Base-by-base conservation (phyloP, 2,797 vertebrate species). In the Manis javanica region DNA sequence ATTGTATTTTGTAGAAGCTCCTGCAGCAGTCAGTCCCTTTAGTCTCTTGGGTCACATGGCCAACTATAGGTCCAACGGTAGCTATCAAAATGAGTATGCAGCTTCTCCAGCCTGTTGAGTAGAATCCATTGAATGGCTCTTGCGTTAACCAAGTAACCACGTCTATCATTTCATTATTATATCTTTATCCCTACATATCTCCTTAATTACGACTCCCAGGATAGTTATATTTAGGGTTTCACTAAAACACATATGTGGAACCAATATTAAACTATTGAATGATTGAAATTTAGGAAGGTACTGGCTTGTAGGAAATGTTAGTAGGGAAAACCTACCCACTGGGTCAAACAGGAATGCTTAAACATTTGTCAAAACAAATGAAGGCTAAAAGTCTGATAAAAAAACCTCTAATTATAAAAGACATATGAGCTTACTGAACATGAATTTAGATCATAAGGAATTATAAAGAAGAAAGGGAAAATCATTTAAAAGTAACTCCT, bases 391-490 rank as follows among this genome's bases (percentile, higher is more conserved):
- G n/a, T 75, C n/a, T 82, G 15, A 13, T 39, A 1, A 0, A 59
- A 74, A 51, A 26, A 18, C 3, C 79, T 79, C 63, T 82, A 66
- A 53, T 23, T 87, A 2, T 82, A 49, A 94, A 90, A 84, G n/a
- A 53, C 95, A 83, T 34, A 94, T 2, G 46, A 53, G 13, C 64
- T 69, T 74, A 63, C 13, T 77, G 31, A 86, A 78, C 14, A 91
- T 82, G 57, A 92, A 77, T 19, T 46, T 72, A 83, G 18, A n/a
- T 42, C 53, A 12, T 31, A 37, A 34, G 10, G 31, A 88, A 59
- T 69, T 77, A 61, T 53, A 89, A 94, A 63, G 55, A 69, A 87
- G 59, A 92, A 90, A 82, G 13, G 39, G 34, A 57, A 89, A 78
- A 19, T 91, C 61, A 71, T 21, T 46, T 53, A 34, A 49, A 95